phyloP scores from a whole-genome alignment of 1,140 invertebrate genomes.

The Mycetomoellerius zeteki region DNA sequence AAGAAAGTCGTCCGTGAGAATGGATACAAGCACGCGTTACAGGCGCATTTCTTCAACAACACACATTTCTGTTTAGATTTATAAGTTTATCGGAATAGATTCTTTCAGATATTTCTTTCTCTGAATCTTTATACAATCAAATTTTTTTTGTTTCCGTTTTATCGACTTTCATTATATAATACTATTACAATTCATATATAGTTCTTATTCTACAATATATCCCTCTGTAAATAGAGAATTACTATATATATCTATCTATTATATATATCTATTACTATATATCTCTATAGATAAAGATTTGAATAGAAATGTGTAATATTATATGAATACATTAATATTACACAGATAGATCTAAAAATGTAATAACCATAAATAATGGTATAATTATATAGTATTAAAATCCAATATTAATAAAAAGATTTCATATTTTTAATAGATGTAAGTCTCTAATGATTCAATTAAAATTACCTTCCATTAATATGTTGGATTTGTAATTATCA shows the following conservation, averaged over 20 bases:
- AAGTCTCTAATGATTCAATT: background rate
- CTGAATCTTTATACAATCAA: background rate
- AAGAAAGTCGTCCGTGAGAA: conserved; percentile 24
- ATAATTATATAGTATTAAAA: background rate
- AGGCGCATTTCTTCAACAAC: background rate
- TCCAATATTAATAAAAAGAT: background rate
- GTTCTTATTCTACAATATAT: background rate
- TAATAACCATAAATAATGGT: background rate
- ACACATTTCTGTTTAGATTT: conserved; percentile 6
- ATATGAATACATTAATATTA: conserved; percentile 3
- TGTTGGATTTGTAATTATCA: background rate
- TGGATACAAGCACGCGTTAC: background rate
- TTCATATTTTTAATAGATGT: background rate
- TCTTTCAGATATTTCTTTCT: background rate
- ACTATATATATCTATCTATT: too few species aligned
- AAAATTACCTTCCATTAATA: background rate
- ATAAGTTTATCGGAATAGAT: background rate
- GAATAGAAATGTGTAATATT: background rate
- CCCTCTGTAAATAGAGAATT: too few species aligned
- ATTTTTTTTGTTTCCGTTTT: background rate
- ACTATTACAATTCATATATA: background rate
- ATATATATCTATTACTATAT: background rate
- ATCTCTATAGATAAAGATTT: background rate
- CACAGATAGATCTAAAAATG: background rate
- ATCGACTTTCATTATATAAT: background rate